Percentiles rank a stretch among this genome's conserved stretches.
These are phyloP conservation scores for Phymastichus coffea DNA, from an alignment of 1,140 invertebrate genomes.

Conservation along the genomic window DNA sequence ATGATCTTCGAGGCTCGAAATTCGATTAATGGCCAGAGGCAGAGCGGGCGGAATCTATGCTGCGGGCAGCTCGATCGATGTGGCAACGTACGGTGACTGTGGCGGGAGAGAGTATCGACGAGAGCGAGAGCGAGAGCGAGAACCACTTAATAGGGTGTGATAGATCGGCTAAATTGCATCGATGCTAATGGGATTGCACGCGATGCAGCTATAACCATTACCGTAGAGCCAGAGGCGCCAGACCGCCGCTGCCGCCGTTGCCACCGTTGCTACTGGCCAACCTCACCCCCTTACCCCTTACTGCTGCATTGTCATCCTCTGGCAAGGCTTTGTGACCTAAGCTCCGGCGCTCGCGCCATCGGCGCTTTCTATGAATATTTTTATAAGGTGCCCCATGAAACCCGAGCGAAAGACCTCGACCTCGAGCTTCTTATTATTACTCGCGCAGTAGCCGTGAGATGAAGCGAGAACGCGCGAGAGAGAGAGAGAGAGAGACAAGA, in stretches of 20 bases:
- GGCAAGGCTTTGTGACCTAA: constrained; percentile 11
- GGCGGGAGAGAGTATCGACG: background rate
- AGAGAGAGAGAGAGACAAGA: too few species aligned
- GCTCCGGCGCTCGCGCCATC: constrained; percentile 13
- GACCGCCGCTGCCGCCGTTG: constrained; percentile 1
- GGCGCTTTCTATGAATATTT: constrained; percentile 20
- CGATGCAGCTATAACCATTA: constrained; percentile 58
- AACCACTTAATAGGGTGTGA: constrained; percentile 58
- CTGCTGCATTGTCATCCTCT: too few species aligned
- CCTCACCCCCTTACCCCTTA: background rate
- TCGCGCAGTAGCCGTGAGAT: too few species aligned
- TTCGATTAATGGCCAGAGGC: constrained; percentile 17
- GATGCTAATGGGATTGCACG: constrained; percentile 58
- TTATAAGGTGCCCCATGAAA: background rate
- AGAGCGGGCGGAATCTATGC: background rate
- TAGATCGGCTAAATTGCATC: constrained; percentile 59
- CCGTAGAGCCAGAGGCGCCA: constrained; percentile 35
- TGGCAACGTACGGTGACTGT: background rate
- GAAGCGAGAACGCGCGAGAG: too few species aligned
- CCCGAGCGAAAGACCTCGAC: too few species aligned
- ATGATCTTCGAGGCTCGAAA: too few species aligned
- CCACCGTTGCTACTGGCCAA: background rate
- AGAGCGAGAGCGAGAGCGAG: constrained; percentile 41
- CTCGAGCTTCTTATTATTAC: too few species aligned
- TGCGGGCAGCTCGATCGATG: background rate